Conservation (phyloP, 1,140 invertebrate genomes). For the Laupala kohalensis region DNA sequence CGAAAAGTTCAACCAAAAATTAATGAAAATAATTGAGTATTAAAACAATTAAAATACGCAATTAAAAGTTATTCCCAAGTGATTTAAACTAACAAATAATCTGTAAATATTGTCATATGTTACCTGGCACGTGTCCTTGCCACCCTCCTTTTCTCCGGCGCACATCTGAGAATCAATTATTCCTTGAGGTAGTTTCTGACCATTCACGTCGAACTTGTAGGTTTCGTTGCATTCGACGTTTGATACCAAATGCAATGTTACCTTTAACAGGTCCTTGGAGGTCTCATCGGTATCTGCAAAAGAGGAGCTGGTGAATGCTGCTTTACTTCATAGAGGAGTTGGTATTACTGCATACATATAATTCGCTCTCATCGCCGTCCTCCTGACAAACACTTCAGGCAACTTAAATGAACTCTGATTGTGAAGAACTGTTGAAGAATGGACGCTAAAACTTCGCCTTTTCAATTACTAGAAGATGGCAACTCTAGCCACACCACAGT, state of each 20-base stretch:
- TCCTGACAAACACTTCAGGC: too few relatives aligned
- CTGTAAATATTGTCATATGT: constrained; percentile 1
- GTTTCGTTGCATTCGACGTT: neutral
- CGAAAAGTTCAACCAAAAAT: neutral
- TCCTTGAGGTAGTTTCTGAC: neutral
- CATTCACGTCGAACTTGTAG: neutral
- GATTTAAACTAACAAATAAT: neutral
- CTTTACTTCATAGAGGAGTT: too few relatives aligned
- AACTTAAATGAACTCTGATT: too few relatives aligned
- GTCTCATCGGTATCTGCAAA: neutral
- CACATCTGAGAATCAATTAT: constrained; percentile 33
- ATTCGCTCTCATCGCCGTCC: too few relatives aligned
- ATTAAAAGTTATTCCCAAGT: neutral
- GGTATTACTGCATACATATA: too few relatives aligned
- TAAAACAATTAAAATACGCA: neutral
- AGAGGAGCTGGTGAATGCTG: too few relatives aligned
- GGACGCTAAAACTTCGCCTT: too few relatives aligned
- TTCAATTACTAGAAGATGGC: too few relatives aligned
- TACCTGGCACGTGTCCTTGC: constrained; percentile 61
- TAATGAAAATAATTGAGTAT: neutral
- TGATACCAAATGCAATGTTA: neutral
- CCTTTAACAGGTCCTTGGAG: constrained; percentile 4
- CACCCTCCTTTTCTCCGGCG: constrained; percentile 45
- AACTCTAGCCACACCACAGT: too few relatives aligned
- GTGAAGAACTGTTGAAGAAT: too few relatives aligned